Percentiles rank a stretch among this genome's conserved stretches.
Evolutionary conservation across 2,113 vertebrate genomes (phyloP).

Genomic region (Ibidorhyncha struthersii): DNA sequence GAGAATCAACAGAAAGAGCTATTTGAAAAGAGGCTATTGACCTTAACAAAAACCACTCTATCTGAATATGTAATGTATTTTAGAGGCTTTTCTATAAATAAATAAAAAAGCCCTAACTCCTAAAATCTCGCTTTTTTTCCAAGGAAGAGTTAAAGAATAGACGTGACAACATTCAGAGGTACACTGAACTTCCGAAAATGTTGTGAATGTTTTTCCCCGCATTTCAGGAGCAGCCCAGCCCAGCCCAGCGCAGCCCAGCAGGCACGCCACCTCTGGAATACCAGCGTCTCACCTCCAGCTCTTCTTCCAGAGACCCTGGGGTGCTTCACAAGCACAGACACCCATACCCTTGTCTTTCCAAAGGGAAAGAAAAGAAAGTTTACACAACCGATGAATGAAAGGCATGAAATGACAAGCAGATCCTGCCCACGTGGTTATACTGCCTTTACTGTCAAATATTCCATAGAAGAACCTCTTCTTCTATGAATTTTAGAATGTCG

Average conservation of each 20-base stretch:
- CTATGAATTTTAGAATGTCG: not conserved
- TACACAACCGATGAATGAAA: not conserved
- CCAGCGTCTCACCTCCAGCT: not conserved
- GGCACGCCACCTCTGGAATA: not conserved
- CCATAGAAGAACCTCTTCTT: too few species aligned
- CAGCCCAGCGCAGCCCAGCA: not conserved
- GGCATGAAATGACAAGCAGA: not conserved
- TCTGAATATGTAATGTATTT: not conserved
- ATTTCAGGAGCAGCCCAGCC: not conserved
- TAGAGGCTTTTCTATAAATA: not conserved
- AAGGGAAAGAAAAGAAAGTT: not conserved
- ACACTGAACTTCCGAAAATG: too few species aligned
- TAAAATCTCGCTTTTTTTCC: not conserved
- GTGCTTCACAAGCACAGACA: too few species aligned
- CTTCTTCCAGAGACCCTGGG: not conserved
- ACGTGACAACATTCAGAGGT: not conserved
- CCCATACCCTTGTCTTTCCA: not conserved
- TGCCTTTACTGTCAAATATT: not conserved
- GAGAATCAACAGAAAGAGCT: not conserved
- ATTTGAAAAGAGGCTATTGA: not conserved
- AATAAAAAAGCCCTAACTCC: not conserved
- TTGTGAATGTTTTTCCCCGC: not conserved
- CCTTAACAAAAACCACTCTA: not conserved
- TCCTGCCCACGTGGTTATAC: not conserved
- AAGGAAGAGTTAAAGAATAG: not conserved